A percentile compares a stretch with the other conserved stretches of the same genome.
These are phyloP conservation scores for Branchellion lobata DNA, from an alignment of 2,888 invertebrate species.

Conservation along the genomic window DNA sequence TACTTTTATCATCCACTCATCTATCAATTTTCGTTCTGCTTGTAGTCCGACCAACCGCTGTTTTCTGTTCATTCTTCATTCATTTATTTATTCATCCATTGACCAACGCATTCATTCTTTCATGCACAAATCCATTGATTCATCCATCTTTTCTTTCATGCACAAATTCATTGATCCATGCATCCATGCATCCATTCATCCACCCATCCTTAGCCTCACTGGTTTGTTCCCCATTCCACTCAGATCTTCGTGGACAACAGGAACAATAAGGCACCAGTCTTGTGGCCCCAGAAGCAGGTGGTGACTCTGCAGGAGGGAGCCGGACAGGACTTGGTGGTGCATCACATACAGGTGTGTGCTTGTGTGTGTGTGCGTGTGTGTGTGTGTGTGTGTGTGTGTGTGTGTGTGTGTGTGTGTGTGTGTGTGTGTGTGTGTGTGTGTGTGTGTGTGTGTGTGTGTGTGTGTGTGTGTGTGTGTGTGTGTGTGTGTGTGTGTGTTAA, in stretches of 20 bases:
- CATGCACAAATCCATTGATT: no score
- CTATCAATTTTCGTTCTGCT: no score
- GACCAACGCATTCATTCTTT: no score
- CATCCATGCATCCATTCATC: no score
- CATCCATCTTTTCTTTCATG: no score
- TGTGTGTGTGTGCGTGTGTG: conserved; percentile 19
- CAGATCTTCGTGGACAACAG: conserved; percentile 83
- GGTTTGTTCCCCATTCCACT: background rate
- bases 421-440: conserved; percentile 23
- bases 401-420: conserved; percentile 19
- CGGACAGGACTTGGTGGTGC: conserved; percentile 73
- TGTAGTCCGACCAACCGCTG: no score
- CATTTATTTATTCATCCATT: no score
- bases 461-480: conserved; percentile 70
- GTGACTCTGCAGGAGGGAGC: conserved; percentile 49
- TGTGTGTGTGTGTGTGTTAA: background rate
- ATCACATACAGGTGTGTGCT: conserved; percentile 59
- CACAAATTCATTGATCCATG: no score
- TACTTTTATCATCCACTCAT: no score
- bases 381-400: conserved; percentile 18
- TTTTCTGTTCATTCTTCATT: no score
- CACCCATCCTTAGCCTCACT: background rate
- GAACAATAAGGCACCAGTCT: conserved; percentile 86
- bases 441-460: conserved; percentile 18
- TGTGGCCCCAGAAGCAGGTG: conserved; percentile 50